A percentile compares a stretch with the other conserved stretches of the same genome.
Evolutionary conservation across 2,113 vertebrate genomes (phyloP).

Genomic region (Barnardius zonarius): DNA sequence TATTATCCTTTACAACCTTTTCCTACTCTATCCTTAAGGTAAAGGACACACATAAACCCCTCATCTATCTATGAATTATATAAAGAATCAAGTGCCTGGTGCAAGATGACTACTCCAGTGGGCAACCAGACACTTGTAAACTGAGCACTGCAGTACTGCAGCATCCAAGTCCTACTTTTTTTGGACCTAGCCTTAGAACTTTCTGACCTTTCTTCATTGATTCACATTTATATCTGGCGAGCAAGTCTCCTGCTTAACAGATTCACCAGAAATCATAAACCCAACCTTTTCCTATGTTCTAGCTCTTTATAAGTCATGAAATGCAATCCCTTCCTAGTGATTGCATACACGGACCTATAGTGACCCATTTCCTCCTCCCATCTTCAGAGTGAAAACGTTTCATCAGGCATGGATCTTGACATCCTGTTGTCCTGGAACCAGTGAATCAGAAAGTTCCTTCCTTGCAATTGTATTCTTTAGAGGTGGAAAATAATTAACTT

Average conservation of each 20-base stretch:
- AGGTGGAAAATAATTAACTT: constrained; percentile 64
- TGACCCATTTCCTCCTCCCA: constrained; percentile 36
- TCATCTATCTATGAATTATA: not conserved
- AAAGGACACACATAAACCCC: not conserved
- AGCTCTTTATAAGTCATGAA: not conserved
- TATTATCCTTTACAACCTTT: not conserved
- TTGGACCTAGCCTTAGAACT: not conserved
- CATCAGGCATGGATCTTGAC: constrained; percentile 58
- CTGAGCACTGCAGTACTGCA: not conserved
- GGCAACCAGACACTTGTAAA: not conserved
- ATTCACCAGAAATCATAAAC: not conserved
- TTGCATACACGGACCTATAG: not conserved
- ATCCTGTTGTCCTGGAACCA: constrained; percentile 65
- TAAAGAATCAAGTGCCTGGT: not conserved
- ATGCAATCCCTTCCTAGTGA: not conserved
- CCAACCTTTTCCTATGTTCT: not conserved
- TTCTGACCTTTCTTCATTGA: not conserved
- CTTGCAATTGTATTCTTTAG: constrained; percentile 64
- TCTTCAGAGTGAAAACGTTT: constrained; percentile 28
- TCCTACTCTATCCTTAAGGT: not conserved
- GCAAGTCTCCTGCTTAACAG: not conserved
- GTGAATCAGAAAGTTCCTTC: constrained; percentile 68
- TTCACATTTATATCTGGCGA: not conserved
- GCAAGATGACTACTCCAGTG: not conserved
- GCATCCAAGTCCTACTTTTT: not conserved